Percentiles rank a stretch among this genome's conserved stretches.
phyloP scores from a whole-genome alignment of 2,888 invertebrate species.

The Crioceris asparagi region DNA sequence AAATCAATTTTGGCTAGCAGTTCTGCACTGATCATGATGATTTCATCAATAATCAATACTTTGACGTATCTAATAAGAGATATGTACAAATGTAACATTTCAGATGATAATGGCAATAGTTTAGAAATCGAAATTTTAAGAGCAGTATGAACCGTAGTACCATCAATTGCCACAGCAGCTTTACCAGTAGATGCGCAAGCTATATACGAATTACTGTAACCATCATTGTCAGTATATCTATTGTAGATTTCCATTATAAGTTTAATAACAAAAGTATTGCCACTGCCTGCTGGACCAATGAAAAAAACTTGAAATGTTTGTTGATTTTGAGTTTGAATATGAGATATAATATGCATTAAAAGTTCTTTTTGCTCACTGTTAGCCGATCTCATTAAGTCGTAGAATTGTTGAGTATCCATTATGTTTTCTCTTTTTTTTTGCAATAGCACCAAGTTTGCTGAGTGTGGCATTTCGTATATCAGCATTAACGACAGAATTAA shows the following conservation, averaged over 20 bases:
- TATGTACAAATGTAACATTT: slow-evolving; percentile 21
- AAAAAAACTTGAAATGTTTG: slow-evolving; percentile 17
- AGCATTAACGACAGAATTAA: neutral
- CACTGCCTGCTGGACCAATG: slow-evolving; percentile 25
- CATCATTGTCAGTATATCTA: slow-evolving; percentile 28
- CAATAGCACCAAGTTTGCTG: neutral
- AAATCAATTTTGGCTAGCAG: slow-evolving; percentile 7
- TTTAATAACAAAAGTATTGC: too few species aligned
- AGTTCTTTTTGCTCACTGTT: neutral
- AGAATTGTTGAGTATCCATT: neutral
- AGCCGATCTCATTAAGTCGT: neutral
- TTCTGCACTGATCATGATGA: too few species aligned
- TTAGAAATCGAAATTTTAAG: slow-evolving; percentile 14
- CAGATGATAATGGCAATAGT: neutral
- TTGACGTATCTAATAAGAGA: slow-evolving; percentile 22
- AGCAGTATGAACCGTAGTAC: too few species aligned
- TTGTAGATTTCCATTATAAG: slow-evolving; percentile 36
- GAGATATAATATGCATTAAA: neutral
- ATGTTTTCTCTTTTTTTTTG: slow-evolving; percentile 1
- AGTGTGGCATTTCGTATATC: neutral
- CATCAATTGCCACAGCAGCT: too few species aligned
- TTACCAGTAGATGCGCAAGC: too few species aligned
- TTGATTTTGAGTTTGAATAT: slow-evolving; percentile 2
- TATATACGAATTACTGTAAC: slow-evolving; percentile 28
- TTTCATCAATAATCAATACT: slow-evolving; percentile 20